These are phyloP conservation scores for Pseudorhombus dupliciocellatus DNA, from an alignment of 2,113 vertebrate species.

Conservation along the genomic window DNA sequence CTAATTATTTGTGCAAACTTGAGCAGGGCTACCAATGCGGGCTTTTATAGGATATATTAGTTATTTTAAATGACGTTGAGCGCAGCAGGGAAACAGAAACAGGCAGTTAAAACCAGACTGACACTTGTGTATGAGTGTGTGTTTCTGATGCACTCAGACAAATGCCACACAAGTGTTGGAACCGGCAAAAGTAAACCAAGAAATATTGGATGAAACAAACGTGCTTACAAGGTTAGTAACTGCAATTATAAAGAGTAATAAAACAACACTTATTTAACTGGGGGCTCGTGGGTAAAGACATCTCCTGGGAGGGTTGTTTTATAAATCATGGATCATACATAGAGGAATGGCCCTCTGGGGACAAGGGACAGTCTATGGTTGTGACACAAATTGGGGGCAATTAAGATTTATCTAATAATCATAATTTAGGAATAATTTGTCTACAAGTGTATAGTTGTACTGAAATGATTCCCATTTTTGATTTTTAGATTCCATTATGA, in stretches of 20 bases:
- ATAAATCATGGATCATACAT: no score
- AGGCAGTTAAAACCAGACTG: constrained; percentile 57
- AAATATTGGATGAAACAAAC: constrained; percentile 11
- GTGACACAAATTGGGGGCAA: no score
- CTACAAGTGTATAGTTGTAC: no score
- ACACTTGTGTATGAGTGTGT: constrained; percentile 40
- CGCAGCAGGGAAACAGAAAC: constrained; percentile 63
- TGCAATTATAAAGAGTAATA: neutral
- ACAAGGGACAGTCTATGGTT: no score
- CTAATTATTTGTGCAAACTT: constrained; percentile 74
- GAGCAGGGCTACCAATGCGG: constrained; percentile 63
- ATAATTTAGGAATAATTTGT: no score
- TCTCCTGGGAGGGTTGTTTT: neutral
- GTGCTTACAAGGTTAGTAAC: constrained; percentile 1
- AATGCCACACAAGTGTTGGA: constrained; percentile 44
- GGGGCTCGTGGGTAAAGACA: neutral
- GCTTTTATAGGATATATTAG: constrained; percentile 71
- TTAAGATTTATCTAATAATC: no score
- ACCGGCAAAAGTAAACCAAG: constrained; percentile 9
- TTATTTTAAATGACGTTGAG: constrained; percentile 69
- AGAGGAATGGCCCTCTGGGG: no score
- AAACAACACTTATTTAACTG: constrained; percentile 3
- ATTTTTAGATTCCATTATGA: no score
- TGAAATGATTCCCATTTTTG: no score
- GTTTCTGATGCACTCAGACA: constrained; percentile 42